Conservation (phyloP, 2,797 vertebrate genomes). For the Clarias laeviceps region DNA sequence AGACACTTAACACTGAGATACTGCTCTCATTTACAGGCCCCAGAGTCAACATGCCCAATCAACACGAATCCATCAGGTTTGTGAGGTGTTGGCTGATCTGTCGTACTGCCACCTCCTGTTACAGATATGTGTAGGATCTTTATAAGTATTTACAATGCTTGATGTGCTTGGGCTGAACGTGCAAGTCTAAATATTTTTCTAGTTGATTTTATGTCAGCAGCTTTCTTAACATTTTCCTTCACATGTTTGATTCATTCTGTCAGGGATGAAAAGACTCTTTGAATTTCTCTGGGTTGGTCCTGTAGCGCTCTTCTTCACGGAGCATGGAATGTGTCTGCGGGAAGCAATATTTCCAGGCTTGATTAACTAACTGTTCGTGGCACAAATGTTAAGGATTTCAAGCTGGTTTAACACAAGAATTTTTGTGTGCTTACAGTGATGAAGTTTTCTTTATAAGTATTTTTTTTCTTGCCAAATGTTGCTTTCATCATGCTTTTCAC, state of each 20-base stretch:
- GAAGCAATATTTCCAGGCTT: conserved; percentile 29
- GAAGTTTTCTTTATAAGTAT: background rate
- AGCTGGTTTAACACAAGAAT: conserved; percentile 20
- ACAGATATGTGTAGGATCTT: conserved; percentile 59
- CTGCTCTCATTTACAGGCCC: background rate
- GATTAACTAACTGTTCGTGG: conserved; percentile 42
- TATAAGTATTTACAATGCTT: conserved; percentile 64
- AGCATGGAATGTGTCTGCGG: conserved; percentile 3
- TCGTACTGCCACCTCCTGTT: background rate
- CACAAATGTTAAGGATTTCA: conserved; percentile 11
- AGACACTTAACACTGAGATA: background rate
- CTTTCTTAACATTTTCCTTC: conserved; percentile 65
- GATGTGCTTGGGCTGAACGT: conserved; percentile 63
- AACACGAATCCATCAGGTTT: background rate
- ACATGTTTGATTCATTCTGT: conserved; percentile 69
- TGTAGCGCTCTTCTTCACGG: background rate
- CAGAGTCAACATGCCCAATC: background rate
- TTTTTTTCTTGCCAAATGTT: background rate
- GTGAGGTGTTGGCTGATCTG: conserved; percentile 38
- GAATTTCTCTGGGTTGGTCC: conserved; percentile 62
- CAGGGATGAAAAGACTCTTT: conserved; percentile 72
- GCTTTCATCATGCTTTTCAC: background rate
- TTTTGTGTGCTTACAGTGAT: conserved; percentile 26
- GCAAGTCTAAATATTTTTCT: conserved; percentile 73
- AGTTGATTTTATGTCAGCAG: conserved; percentile 75